phyloP scores from a whole-genome alignment of 1,140 invertebrate species.

The Ericerus pela region DNA sequence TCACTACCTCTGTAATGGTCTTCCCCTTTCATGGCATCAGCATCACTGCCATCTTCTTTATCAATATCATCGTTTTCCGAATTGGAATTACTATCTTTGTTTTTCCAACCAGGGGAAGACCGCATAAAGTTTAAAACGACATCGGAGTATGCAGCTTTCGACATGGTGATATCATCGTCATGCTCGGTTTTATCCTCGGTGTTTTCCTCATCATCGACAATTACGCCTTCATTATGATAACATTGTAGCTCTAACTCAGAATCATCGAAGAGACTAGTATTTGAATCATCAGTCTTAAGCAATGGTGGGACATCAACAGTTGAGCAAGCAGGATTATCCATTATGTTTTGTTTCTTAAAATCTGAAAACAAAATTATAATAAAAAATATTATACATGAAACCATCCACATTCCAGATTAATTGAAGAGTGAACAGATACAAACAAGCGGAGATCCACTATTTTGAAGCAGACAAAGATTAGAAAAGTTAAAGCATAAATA shows the following conservation, averaged over 20 bases:
- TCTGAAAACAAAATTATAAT: too few relatives aligned
- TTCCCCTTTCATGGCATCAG: neutral
- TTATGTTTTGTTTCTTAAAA: too few relatives aligned
- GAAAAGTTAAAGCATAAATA: too few relatives aligned
- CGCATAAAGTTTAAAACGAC: neutral
- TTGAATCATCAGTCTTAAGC: constrained; percentile 3
- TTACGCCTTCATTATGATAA: constrained; percentile 1
- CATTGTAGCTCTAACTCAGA: neutral
- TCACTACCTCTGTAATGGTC: neutral
- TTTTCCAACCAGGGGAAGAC: neutral
- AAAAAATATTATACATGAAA: too few relatives aligned
- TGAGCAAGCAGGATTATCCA: constrained; percentile 2
- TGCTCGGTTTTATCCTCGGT: neutral
- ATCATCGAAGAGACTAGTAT: constrained; percentile 6
- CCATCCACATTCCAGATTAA: too few relatives aligned
- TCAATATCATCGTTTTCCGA: neutral
- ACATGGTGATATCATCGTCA: neutral
- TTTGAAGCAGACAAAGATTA: too few relatives aligned
- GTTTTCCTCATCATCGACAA: neutral
- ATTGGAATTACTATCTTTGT: neutral
- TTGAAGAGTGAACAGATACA: too few relatives aligned
- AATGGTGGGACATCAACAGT: constrained; percentile 3
- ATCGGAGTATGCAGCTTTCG: too few relatives aligned
- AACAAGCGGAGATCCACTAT: too few relatives aligned
- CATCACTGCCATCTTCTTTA: neutral